Evolutionary conservation across 1,140 invertebrate species (phyloP), one percentile per base, ranked within the genome.

Genomic region (Bombus sibiricus): DNA sequence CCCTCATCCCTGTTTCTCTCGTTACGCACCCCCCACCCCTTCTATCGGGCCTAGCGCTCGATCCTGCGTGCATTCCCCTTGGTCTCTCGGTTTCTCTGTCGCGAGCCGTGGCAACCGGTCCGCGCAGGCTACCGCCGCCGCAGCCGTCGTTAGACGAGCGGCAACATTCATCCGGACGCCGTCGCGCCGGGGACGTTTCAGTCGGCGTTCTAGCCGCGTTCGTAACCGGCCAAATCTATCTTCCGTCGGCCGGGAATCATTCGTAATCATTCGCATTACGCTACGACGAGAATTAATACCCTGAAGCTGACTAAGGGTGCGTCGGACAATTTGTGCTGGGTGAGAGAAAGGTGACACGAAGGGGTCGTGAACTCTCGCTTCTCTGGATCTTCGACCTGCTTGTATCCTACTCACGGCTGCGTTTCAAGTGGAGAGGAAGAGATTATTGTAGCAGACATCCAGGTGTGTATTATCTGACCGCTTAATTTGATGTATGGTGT

Each of bases 141-240:
- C 59, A 73, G 66, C 68, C 88, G 78, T 84, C 73, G 79, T 84
- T 77, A 80, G 85, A 72, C 79, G 57, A 83, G 80, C 85, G 88
- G 85, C 72, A 86, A 86, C 85, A 77, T 77, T 88, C 87, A 72
- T 86, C 68, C 77, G 81, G 71, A 81, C 80, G 85, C 73, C 83
- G 83, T 62, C 80, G 64, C 32, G n/a, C 87, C 83, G 87, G 87
- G 83, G 72, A 76, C 59, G 59, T 62, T 75, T 89, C 88, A 89
- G 88, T 89, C 80, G 87, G 71, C 88, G 88, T 77, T 32, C 84
- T 77, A 80, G 43, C 83, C 88, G 88, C 88, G 83, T 64, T 53
- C 79, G 53, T 32, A 64, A 41, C 83, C 77, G 34, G 83, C 73
- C 43, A 32, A 34, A 34, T 15, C 5, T 6, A 32, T 34, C 66